These are phyloP conservation scores for Picathartes gymnocephalus DNA, from an alignment of 2,113 vertebrate species.

Conservation along the genomic window DNA sequence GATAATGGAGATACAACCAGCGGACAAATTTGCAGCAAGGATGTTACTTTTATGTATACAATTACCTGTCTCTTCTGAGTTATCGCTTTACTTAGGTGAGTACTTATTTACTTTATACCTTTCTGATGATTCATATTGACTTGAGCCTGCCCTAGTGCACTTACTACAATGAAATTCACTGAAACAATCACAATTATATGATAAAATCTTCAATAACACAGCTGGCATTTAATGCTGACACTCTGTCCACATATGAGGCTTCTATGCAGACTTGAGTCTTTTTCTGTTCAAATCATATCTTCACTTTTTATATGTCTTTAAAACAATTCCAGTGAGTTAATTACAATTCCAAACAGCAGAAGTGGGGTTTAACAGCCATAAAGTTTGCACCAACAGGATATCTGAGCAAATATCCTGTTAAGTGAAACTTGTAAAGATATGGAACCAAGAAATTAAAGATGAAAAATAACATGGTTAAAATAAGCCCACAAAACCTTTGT, in stretches of 20 bases:
- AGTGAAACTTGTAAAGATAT: background rate
- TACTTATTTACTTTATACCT: slow-evolving; percentile 15
- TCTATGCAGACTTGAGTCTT: background rate
- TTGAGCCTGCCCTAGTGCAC: slow-evolving; percentile 8
- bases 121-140: slow-evolving; percentile 13
- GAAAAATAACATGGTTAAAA: slow-evolving; percentile 31
- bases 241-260: background rate
- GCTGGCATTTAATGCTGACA: background rate
- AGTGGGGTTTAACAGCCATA: background rate
- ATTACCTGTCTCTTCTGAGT: background rate
- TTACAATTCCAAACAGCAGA: background rate
- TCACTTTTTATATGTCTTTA: background rate
- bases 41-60: background rate
- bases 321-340: background rate
- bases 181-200: background rate
- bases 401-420: background rate
- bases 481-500: slow-evolving; percentile 32
- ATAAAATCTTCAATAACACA: slow-evolving; percentile 11
- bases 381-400: background rate
- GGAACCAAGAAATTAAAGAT: slow-evolving; percentile 52
- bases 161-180: background rate
- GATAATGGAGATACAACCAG: background rate
- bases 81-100: background rate
- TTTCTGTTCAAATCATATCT: background rate
- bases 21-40: background rate